Percentiles rank a stretch among this genome's conserved stretches.
These are phyloP conservation scores for Lontra canadensis DNA, from an alignment of 2,113 vertebrate genomes.

Conservation along the genomic window DNA sequence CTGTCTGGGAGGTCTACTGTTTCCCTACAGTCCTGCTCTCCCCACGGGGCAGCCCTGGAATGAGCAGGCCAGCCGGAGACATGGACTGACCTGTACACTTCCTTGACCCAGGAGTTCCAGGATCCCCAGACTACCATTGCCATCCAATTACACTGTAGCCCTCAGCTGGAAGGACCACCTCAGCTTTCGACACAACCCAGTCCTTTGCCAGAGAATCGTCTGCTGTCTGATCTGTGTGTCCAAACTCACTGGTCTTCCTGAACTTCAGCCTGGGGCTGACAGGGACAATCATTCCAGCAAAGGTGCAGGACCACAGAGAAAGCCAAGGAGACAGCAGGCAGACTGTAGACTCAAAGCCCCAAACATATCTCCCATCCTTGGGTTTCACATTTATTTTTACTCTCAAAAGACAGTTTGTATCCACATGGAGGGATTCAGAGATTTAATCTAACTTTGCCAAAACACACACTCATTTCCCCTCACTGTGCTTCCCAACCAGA, in stretches of 20 bases:
- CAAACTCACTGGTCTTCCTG: background rate
- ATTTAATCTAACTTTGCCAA: constrained; percentile 44
- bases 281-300: background rate
- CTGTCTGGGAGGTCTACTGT: background rate
- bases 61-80: background rate
- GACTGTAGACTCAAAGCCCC: background rate
- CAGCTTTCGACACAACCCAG: too few species aligned
- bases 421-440: background rate
- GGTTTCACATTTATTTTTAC: background rate
- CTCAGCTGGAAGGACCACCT: background rate
- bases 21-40: background rate
- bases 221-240: background rate
- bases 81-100: accelerated
- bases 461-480: constrained; percentile 24
- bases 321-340: background rate
- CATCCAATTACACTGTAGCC: background rate
- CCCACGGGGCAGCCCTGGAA: background rate
- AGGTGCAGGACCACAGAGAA: background rate
- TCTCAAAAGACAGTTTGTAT: background rate
- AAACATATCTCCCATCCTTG: background rate
- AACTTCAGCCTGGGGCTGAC: background rate
- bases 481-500: background rate
- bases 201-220: background rate
- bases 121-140: background rate
- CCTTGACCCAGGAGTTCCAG: background rate